Conservation (phyloP, 2,888 invertebrate genomes). For the Cecidostiba fungosa region DNA sequence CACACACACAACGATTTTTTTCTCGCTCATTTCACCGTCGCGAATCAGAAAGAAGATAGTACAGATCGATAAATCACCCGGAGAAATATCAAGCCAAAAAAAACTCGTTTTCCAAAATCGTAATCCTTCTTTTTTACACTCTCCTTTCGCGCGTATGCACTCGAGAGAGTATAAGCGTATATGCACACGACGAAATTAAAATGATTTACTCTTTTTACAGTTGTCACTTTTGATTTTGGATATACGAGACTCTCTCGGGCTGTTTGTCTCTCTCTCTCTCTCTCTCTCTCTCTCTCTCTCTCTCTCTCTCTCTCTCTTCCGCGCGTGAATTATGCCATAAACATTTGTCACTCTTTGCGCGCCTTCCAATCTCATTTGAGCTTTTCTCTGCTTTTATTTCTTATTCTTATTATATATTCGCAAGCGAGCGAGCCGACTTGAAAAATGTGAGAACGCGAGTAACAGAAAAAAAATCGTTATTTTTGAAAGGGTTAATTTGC, state of each 20-base stretch:
- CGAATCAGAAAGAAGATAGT: not conserved
- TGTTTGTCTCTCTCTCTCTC: constrained; percentile 17
- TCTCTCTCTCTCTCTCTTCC: not conserved
- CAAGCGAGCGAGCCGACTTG: not conserved
- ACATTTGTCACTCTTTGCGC: constrained; percentile 48
- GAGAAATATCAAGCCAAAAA: not conserved
- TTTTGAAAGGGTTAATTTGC: constrained; percentile 40
- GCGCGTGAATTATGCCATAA: constrained; percentile 54
- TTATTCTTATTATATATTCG: not conserved
- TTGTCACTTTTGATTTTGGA: constrained; percentile 45
- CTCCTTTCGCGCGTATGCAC: not conserved
- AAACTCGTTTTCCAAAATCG: not conserved
- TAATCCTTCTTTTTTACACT: not conserved
- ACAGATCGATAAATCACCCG: not conserved
- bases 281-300: not conserved
- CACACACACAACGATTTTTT: not conserved
- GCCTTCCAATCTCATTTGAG: constrained; percentile 39
- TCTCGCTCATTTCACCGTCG: not conserved
- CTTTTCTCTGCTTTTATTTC: not conserved
- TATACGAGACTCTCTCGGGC: not conserved
- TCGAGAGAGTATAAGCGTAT: too few species aligned
- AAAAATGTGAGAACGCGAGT: constrained; percentile 4
- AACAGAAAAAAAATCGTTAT: not conserved
- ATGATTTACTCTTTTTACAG: constrained; percentile 52
- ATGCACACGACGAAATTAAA: constrained; percentile 28